Percentiles rank a stretch among this genome's conserved stretches.
Conservation (phyloP, 2,113 vertebrate genomes). For the Otus sunia region DNA sequence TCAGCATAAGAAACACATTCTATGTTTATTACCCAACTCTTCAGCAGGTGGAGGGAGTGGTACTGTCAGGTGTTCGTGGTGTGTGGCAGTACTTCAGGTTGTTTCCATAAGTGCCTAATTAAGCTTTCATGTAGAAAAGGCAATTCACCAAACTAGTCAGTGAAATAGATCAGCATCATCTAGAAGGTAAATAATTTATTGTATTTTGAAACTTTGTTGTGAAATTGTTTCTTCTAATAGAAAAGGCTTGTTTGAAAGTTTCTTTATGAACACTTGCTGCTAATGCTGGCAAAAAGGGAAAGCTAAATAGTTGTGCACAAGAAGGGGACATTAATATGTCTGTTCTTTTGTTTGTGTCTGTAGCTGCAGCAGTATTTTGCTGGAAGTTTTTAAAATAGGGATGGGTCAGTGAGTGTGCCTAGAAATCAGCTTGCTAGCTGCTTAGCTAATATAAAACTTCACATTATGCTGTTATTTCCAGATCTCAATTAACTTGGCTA, state of each 20-base stretch:
- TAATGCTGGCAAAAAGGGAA: not conserved
- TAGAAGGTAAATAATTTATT: constrained; percentile 13
- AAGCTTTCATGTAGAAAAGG: not conserved
- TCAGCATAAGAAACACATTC: not conserved
- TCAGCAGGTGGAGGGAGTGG: not conserved
- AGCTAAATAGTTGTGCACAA: not conserved
- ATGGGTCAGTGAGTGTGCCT: not conserved
- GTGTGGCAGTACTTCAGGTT: not conserved
- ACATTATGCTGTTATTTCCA: not conserved
- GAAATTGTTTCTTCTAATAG: not conserved
- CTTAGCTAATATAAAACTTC: not conserved
- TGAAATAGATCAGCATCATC: not conserved
- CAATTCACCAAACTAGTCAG: not conserved
- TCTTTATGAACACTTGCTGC: rapidly evolving
- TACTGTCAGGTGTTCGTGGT: not conserved
- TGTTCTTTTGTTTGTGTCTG: not conserved
- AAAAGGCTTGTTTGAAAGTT: not conserved
- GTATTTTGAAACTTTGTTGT: constrained; percentile 10
- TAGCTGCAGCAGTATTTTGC: not conserved
- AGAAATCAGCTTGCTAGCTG: not conserved
- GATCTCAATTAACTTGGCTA: not conserved
- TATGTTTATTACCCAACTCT: not conserved
- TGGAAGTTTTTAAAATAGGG: not conserved
- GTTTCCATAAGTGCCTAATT: not conserved
- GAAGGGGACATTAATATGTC: not conserved